A percentile compares a stretch with the other conserved stretches of the same genome.
Conservation (phyloP, 2,888 invertebrate species). For the Microchrysa polita region DNA sequence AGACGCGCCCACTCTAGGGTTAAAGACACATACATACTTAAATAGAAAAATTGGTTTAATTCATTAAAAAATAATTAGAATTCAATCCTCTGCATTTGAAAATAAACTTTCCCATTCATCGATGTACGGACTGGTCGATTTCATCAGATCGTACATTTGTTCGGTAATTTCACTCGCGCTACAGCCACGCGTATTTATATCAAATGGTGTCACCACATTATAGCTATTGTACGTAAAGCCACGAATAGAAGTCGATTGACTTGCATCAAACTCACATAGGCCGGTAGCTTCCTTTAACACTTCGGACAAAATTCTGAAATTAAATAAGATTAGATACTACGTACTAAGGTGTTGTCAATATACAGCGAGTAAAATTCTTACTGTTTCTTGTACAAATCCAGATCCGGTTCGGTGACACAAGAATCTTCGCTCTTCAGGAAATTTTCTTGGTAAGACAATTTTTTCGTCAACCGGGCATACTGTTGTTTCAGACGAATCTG, state of each 20-base stretch:
- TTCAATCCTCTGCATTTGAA: not conserved
- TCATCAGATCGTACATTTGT: constrained; percentile 42
- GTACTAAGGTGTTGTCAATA: not conserved
- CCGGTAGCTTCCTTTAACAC: constrained; percentile 33
- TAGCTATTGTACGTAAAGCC: constrained; percentile 31
- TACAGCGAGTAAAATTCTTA: not conserved
- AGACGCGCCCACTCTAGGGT: no score
- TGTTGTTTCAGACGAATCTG: constrained; percentile 38
- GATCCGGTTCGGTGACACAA: constrained; percentile 16
- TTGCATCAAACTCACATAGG: constrained; percentile 34
- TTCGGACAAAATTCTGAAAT: constrained; percentile 34
- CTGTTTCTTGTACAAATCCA: constrained; percentile 44
- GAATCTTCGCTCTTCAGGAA: constrained; percentile 7
- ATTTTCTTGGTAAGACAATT: constrained; percentile 3
- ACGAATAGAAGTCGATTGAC: constrained; percentile 37
- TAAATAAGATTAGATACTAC: not conserved
- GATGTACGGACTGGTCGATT: constrained; percentile 41
- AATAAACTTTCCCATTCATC: constrained; percentile 49
- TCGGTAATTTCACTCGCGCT: constrained; percentile 5
- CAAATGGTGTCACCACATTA: constrained; percentile 39
- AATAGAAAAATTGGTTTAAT: constrained; percentile 13
- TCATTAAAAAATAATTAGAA: not conserved
- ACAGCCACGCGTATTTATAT: constrained; percentile 32
- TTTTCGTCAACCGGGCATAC: constrained; percentile 15
- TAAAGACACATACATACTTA: no score